A percentile compares a stretch with the other conserved stretches of the same genome.
Evolutionary conservation across 2,888 invertebrate genomes (phyloP).

Genomic region (Mimachlamys varia): DNA sequence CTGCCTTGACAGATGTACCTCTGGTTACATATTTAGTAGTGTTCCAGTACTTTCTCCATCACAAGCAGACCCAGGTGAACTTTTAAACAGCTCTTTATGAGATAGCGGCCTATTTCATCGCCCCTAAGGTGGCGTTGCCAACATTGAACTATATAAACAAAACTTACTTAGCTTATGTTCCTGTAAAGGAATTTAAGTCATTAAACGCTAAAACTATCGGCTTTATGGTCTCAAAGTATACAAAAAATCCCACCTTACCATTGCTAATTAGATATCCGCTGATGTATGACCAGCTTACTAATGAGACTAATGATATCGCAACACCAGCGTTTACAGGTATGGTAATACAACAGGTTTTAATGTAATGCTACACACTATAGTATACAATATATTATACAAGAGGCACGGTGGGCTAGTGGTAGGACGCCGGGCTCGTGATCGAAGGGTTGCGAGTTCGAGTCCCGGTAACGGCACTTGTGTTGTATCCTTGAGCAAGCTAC

Average conservation of each 20-base stretch:
- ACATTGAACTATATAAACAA: background rate
- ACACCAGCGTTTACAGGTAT: background rate
- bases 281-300: background rate
- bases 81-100: constrained; percentile 26
- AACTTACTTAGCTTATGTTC: constrained; percentile 25
- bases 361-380: too few relatives aligned
- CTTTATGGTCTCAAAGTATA: background rate
- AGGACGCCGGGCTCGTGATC: too few relatives aligned
- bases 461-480: too few relatives aligned
- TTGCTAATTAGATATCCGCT: background rate
- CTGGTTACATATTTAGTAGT: background rate
- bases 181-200: background rate
- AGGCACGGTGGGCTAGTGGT: too few relatives aligned
- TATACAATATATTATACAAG: too few relatives aligned
- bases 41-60: background rate
- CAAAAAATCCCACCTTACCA: background rate
- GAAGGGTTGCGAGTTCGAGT: too few relatives aligned
- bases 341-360: background rate
- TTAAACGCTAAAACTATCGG: background rate
- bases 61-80: constrained; percentile 11
- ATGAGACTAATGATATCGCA: background rate
- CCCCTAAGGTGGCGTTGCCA: background rate
- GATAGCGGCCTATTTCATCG: background rate
- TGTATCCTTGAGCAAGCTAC: too few relatives aligned
- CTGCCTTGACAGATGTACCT: constrained; percentile 7